phyloP scores from a whole-genome alignment of 2,113 vertebrate genomes.

The Austrofundulus limnaeus region DNA sequence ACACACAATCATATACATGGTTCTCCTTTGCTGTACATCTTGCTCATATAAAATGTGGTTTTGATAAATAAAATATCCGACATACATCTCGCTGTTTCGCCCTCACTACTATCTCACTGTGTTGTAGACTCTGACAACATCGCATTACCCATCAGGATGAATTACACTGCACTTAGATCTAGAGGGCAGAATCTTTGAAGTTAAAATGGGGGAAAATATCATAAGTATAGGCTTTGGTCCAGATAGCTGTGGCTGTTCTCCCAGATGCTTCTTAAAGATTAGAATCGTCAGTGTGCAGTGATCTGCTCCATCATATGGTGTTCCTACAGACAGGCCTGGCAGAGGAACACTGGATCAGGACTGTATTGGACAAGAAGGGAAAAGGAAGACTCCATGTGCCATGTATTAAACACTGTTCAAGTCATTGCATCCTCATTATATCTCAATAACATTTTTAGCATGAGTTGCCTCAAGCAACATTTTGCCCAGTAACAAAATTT shows the following conservation, averaged over 20 bases:
- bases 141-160: constrained; percentile 69
- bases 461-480: constrained; percentile 51
- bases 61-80: constrained; percentile 34
- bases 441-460: constrained; percentile 33
- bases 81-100: constrained; percentile 63
- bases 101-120: constrained; percentile 36
- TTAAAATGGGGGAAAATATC: constrained; percentile 75
- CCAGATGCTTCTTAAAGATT: constrained; percentile 73
- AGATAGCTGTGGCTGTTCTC: constrained; percentile 66
- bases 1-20: background rate
- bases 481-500: constrained; percentile 56
- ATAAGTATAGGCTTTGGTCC: constrained; percentile 73
- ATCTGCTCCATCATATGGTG: constrained; percentile 66
- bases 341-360: constrained; percentile 32
- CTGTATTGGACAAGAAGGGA: constrained; percentile 18
- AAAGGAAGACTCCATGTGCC: constrained; percentile 21
- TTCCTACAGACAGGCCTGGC: constrained; percentile 64
- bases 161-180: constrained; percentile 70
- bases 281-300: constrained; percentile 64
- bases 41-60: constrained; percentile 45
- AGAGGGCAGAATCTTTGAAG: constrained; percentile 71
- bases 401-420: constrained; percentile 28
- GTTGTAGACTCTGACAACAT: constrained; percentile 66
- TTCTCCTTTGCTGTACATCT: constrained; percentile 25
- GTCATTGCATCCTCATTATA: constrained; percentile 21